Conservation (phyloP, 2,888 invertebrate species). For the Malthinus flaveolus region DNA sequence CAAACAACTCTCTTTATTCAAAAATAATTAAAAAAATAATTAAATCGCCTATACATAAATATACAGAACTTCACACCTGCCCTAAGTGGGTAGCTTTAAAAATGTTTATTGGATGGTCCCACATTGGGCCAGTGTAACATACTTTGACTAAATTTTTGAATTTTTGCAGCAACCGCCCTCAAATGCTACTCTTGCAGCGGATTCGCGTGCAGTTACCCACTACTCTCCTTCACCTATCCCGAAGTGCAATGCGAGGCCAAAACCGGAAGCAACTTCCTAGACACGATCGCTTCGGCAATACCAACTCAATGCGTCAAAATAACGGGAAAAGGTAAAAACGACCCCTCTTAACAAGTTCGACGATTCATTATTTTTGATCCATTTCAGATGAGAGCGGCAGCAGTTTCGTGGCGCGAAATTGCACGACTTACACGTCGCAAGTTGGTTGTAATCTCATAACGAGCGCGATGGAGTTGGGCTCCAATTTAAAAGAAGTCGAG, state of each 20-base stretch:
- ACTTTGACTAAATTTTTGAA: not conserved
- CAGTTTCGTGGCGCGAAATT: slow-evolving; percentile 16
- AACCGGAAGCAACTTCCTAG: slow-evolving; percentile 14
- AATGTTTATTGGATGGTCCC: too few species aligned
- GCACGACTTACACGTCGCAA: slow-evolving; percentile 16
- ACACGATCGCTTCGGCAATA: slow-evolving; percentile 12
- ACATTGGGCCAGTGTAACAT: too few species aligned
- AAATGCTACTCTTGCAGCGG: slow-evolving; percentile 22
- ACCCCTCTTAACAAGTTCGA: not conserved
- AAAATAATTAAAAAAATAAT: too few species aligned
- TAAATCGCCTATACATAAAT: too few species aligned
- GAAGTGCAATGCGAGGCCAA: slow-evolving; percentile 16
- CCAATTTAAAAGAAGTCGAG: slow-evolving; percentile 16
- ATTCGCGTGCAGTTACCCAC: slow-evolving; percentile 16
- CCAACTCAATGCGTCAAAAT: slow-evolving; percentile 29
- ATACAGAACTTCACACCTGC: too few species aligned
- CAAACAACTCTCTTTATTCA: too few species aligned
- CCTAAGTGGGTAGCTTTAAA: too few species aligned
- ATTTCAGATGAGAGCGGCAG: slow-evolving; percentile 18
- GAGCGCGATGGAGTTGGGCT: slow-evolving; percentile 15
- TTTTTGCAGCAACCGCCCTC: slow-evolving; percentile 18
- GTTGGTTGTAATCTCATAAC: slow-evolving; percentile 17
- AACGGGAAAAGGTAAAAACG: slow-evolving; percentile 22
- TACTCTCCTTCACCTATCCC: slow-evolving; percentile 21
- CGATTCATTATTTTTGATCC: not conserved